These are phyloP conservation scores for Cerastis rubricosa DNA, from an alignment of 2,888 invertebrate species.

Conservation along the genomic window DNA sequence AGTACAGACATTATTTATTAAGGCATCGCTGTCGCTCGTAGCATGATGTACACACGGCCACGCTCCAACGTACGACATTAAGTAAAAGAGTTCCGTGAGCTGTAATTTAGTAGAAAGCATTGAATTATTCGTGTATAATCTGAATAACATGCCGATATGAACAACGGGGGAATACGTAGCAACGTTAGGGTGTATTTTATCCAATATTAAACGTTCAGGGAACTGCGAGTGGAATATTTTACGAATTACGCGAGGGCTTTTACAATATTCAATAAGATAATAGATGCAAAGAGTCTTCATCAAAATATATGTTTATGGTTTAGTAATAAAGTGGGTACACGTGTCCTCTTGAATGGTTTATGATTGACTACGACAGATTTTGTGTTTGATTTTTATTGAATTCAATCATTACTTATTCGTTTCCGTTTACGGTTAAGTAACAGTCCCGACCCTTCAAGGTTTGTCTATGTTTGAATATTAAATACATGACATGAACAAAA, in stretches of 20 bases:
- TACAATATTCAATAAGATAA: slow-evolving; percentile 87
- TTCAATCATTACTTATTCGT: slow-evolving; percentile 6
- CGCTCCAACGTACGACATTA: slow-evolving; percentile 81
- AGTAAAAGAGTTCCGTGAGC: slow-evolving; percentile 89
- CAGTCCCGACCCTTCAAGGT: not conserved
- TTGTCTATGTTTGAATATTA: not conserved
- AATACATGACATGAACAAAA: not conserved
- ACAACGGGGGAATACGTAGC: slow-evolving; percentile 88
- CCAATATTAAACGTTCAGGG: slow-evolving; percentile 90
- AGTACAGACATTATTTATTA: slow-evolving; percentile 36
- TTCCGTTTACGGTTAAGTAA: not conserved
- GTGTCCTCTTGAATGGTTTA: slow-evolving; percentile 60
- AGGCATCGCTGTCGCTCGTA: slow-evolving; percentile 69
- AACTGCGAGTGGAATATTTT: slow-evolving; percentile 87
- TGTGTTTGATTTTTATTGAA: slow-evolving; percentile 25
- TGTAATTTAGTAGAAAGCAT: slow-evolving; percentile 91
- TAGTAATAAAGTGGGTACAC: slow-evolving; percentile 58
- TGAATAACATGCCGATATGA: slow-evolving; percentile 91
- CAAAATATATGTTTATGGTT: slow-evolving; percentile 68
- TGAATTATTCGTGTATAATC: slow-evolving; percentile 91
- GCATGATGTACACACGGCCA: slow-evolving; percentile 69
- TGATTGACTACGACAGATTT: slow-evolving; percentile 41
- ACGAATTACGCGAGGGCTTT: slow-evolving; percentile 86
- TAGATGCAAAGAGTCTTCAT: slow-evolving; percentile 77
- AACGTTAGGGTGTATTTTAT: slow-evolving; percentile 89